Conservation (phyloP, 1,140 invertebrate genomes). For the Leptonema lineaticorne region DNA sequence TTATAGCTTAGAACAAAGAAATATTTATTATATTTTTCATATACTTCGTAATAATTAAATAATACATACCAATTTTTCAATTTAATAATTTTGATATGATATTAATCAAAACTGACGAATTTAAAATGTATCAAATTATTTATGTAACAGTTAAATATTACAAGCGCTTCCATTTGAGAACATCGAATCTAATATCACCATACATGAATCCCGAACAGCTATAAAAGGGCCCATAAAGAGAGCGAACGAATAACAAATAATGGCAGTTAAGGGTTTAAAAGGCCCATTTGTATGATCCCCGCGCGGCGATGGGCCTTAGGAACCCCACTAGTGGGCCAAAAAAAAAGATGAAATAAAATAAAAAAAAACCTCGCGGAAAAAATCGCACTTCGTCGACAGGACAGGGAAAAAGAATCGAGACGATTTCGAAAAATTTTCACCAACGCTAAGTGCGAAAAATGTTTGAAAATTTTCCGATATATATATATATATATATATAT, state of each 20-base stretch:
- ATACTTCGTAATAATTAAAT: no score
- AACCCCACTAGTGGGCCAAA: slow-evolving; percentile 15
- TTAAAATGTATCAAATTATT: no score
- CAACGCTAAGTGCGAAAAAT: slow-evolving; percentile 19
- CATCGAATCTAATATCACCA: slow-evolving; percentile 37
- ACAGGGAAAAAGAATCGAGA: slow-evolving; percentile 5
- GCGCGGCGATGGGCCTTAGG: slow-evolving; percentile 30
- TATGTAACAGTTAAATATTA: no score
- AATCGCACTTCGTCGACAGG: neutral
- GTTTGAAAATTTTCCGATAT: no score
- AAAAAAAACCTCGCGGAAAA: neutral
- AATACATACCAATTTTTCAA: no score
- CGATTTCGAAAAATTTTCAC: slow-evolving; percentile 23
- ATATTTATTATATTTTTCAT: no score
- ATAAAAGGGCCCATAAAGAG: slow-evolving; percentile 42
- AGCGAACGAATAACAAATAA: slow-evolving; percentile 42
- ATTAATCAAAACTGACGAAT: no score
- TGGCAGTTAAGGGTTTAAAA: slow-evolving; percentile 43
- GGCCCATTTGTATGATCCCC: slow-evolving; percentile 42
- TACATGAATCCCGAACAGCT: slow-evolving; percentile 39
- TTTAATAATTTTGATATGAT: no score
- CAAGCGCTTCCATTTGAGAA: slow-evolving; percentile 7
- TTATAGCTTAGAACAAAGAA: no score
- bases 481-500: no score
- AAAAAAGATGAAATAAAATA: neutral